Percentiles rank a stretch among this genome's conserved stretches.
Evolutionary conservation across 2,888 invertebrate genomes (phyloP).

Genomic region (Prosapia bicincta): DNA sequence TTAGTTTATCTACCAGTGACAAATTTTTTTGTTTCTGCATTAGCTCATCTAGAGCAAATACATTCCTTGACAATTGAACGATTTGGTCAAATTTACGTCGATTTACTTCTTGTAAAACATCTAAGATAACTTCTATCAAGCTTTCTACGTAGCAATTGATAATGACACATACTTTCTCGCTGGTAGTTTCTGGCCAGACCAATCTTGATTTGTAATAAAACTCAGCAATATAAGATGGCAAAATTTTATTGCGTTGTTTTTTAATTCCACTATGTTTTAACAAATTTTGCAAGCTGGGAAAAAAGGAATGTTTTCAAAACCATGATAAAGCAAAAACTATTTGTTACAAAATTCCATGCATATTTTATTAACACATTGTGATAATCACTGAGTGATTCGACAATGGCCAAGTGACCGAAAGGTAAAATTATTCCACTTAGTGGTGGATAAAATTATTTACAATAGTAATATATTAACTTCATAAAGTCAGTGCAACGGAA

Average conservation of each 20-base stretch:
- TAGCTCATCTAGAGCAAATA: neutral
- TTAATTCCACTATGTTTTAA: neutral
- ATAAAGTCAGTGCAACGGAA: no score
- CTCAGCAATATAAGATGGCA: neutral
- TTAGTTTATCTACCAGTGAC: neutral
- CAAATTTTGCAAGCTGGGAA: neutral
- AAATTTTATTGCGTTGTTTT: neutral
- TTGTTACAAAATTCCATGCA: no score
- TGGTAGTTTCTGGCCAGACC: neutral
- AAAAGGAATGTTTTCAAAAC: no score
- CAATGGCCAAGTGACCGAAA: no score
- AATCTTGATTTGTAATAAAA: neutral
- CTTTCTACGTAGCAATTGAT: neutral
- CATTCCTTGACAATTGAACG: neutral
- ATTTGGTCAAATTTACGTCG: neutral
- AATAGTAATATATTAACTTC: no score
- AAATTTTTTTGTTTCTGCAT: neutral
- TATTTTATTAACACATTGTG: no score
- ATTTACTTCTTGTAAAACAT: neutral
- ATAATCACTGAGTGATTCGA: no score
- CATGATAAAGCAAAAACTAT: no score
- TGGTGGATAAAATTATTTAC: no score
- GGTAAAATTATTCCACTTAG: no score
- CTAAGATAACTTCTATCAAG: neutral
- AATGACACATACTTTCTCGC: neutral